Conservation (phyloP, 2,888 invertebrate genomes). For the Pogonocherus hispidulus region DNA sequence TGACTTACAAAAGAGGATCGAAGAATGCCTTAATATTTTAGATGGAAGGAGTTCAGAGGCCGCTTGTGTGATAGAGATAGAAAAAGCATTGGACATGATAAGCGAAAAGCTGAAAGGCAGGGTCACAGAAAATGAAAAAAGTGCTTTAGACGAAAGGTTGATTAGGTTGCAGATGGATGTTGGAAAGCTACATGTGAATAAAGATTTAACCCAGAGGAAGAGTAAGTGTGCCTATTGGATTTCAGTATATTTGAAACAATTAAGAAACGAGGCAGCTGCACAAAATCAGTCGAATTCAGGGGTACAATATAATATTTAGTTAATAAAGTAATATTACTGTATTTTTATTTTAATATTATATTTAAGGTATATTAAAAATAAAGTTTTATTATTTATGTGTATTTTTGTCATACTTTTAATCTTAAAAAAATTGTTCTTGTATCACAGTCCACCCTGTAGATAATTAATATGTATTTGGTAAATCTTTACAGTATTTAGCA, state of each 20-base stretch:
- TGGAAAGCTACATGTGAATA: conserved; percentile 45
- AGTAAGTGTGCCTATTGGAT: conserved; percentile 46
- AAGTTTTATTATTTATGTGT: neutral
- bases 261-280: conserved; percentile 27
- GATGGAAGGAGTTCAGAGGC: conserved; percentile 41
- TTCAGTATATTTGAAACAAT: conserved; percentile 40
- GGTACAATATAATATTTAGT: conserved; percentile 8
- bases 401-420: no score
- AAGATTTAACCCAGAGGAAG: conserved; percentile 42
- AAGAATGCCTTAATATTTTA: conserved; percentile 37
- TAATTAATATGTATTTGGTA: no score
- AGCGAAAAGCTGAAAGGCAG: conserved; percentile 28
- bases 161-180: conserved; percentile 51
- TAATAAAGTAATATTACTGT: neutral
- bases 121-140: conserved; percentile 39
- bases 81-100: conserved; percentile 36
- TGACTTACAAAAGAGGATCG: conserved; percentile 36
- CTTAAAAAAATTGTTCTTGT: no score
- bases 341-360: neutral
- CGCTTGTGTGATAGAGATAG: conserved; percentile 38
- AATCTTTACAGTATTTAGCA: no score
- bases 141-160: conserved; percentile 51
- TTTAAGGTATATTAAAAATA: neutral
- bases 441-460: no score
- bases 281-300: neutral